phyloP scores from a whole-genome alignment of 2,888 invertebrate genomes.

The Campoplex nolae region DNA sequence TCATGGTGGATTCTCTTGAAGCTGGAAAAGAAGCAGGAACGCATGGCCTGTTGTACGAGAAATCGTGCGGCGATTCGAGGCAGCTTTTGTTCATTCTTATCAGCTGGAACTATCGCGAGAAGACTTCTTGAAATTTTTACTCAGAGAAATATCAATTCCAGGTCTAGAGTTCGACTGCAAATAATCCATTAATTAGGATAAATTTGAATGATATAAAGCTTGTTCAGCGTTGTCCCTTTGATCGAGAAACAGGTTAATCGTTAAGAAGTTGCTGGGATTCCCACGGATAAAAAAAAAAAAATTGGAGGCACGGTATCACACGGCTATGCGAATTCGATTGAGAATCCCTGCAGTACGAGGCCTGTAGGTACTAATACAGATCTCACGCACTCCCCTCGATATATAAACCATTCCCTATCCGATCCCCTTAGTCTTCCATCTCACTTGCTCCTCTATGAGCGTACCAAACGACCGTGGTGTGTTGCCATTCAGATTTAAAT shows the following conservation, averaged over 20 bases:
- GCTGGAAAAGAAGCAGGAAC: not conserved
- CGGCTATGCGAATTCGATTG: conserved; percentile 67
- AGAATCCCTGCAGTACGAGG: conserved; percentile 73
- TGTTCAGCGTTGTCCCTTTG: not conserved
- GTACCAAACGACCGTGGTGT: conserved; percentile 78
- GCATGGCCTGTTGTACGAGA: not conserved
- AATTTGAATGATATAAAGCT: not conserved
- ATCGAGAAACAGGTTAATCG: not conserved
- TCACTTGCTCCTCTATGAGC: conserved; percentile 56
- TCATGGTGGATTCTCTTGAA: not conserved
- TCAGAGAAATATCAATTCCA: not conserved
- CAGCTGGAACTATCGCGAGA: not conserved
- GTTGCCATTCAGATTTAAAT: conserved; percentile 84
- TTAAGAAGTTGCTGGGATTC: not conserved
- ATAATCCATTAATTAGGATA: not conserved
- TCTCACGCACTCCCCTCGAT: conserved; percentile 83
- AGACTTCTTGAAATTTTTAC: not conserved
- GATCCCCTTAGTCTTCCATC: conserved; percentile 58
- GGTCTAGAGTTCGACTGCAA: not conserved
- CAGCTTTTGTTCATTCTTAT: not conserved
- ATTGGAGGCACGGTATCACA: not conserved
- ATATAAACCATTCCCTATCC: conserved; percentile 82
- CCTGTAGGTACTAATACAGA: conserved; percentile 83
- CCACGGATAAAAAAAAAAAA: conserved; percentile 19
- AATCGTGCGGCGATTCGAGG: not conserved